These are phyloP conservation scores for Idaea biselata DNA, from an alignment of 2,888 invertebrate species.

Conservation along the genomic window DNA sequence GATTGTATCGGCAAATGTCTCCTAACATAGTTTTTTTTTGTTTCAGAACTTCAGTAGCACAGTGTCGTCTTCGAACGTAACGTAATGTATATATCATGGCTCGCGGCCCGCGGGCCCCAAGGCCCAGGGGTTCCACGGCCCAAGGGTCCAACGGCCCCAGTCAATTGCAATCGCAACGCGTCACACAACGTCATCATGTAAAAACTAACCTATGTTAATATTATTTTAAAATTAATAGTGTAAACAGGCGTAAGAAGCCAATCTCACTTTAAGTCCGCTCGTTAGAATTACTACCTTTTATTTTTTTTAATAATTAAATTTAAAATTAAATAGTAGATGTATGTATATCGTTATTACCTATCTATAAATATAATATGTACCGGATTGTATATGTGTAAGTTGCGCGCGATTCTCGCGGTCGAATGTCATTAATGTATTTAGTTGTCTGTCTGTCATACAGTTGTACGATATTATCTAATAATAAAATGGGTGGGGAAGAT, in stretches of 20 bases:
- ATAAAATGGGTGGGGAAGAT: slow-evolving; percentile 65
- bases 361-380: slow-evolving; percentile 42
- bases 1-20: too few relatives aligned
- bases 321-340: slow-evolving; percentile 72
- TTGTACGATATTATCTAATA: slow-evolving; percentile 67
- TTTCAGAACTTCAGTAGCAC: background rate
- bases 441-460: slow-evolving; percentile 59
- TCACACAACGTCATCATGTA: slow-evolving; percentile 4
- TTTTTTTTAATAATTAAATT: slow-evolving; percentile 40
- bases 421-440: slow-evolving; percentile 64
- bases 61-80: slow-evolving; percentile 2
- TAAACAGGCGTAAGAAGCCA: slow-evolving; percentile 13
- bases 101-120: slow-evolving; percentile 29
- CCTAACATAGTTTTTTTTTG: too few relatives aligned
- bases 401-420: slow-evolving; percentile 69
- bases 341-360: slow-evolving; percentile 56
- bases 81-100: slow-evolving; percentile 21
- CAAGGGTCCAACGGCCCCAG: slow-evolving; percentile 9
- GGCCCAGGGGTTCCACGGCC: slow-evolving; percentile 16
- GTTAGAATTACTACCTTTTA: slow-evolving; percentile 19
- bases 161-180: background rate
- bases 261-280: slow-evolving; percentile 21
- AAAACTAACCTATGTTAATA: slow-evolving; percentile 42
- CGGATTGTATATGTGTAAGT: slow-evolving; percentile 72
- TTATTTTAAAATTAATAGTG: slow-evolving; percentile 55